Base-by-base conservation (phyloP, 2,888 invertebrate species). In the Cheilosia soror region DNA sequence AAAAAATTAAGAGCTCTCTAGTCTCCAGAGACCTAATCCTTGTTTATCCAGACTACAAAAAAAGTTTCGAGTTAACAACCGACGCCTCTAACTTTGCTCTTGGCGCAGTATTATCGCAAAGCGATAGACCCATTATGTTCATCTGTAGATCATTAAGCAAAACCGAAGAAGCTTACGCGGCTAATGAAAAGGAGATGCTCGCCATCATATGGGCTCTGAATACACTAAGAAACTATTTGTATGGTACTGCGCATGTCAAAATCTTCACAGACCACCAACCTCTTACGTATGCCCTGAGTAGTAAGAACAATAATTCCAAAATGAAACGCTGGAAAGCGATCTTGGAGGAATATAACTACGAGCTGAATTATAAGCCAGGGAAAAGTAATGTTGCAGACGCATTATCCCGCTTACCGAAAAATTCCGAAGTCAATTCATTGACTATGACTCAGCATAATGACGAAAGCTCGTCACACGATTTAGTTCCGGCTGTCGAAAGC, bases 341-440 rank as follows among this genome's bases (percentile, higher is more conserved):
- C n/a, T n/a, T n/a, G n/a, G n/a, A n/a, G n/a, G n/a, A n/a, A n/a
- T n/a, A n/a, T n/a, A n/a, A n/a, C n/a, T n/a, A n/a, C n/a, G n/a
- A n/a, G n/a, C 60, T 27, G 4, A 51, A 53, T 49, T 71, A 13
- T 20, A 79, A 55, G 6, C 71, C 58, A 11, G 65, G 65, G 3
- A 79, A 58, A 20, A 87, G 72, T 40, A 87, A 72, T 15, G 68
- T 75, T 4, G 68, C 68, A 5, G 68, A 81, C 27, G 68, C 80
- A 31, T 20, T 81, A 1, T 75, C 80, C 5, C 33, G 73, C 5
- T 4, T 40, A 20, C 63, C 73, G 3, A 37, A 31, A 11, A 37
- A 33, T 40, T 53, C 40, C 5, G 15, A 58, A 13, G n/a, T 66
- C 7, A 84, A 76, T 42, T 55, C 63, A 4, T 31, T 84, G 20